Percentiles rank a stretch among this genome's conserved stretches.
Evolutionary conservation across 2,113 vertebrate species (phyloP).

Genomic region (Caranx melampygus): DNA sequence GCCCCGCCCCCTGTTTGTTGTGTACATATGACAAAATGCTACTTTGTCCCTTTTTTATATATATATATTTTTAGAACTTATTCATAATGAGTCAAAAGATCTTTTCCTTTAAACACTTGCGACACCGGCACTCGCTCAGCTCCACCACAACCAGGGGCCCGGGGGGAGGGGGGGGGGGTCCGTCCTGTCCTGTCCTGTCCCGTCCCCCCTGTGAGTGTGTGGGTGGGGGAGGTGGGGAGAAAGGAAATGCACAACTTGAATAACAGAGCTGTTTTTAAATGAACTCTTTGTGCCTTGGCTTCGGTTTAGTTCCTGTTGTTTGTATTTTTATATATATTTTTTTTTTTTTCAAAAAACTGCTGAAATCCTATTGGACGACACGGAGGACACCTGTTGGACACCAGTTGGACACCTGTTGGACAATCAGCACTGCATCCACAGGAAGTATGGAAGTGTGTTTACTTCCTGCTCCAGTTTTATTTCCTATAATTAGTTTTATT

Average conservation of each 20-base stretch:
- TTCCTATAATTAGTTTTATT: constrained; percentile 47
- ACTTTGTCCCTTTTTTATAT: background rate
- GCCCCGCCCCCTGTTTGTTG: constrained; percentile 14
- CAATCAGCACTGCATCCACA: constrained; percentile 59
- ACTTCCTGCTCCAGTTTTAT: constrained; percentile 25
- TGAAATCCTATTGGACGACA: constrained; percentile 25
- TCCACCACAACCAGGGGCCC: background rate
- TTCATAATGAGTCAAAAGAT: constrained; percentile 19
- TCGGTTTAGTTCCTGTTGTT: constrained; percentile 17
- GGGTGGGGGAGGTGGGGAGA: background rate
- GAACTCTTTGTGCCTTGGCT: constrained; percentile 43
- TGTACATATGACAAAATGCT: constrained; percentile 56
- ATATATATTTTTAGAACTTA: constrained; percentile 15
- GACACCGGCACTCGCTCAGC: background rate
- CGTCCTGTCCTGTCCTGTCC: background rate
- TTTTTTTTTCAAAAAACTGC: background rate
- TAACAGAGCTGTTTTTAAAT: constrained; percentile 9
- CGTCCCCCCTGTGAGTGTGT: background rate
- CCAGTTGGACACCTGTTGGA: constrained; percentile 34
- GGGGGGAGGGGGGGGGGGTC: no score
- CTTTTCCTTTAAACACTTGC: constrained; percentile 7
- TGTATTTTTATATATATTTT: constrained; percentile 10
- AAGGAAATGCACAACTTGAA: constrained; percentile 40
- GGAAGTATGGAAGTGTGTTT: constrained; percentile 5
- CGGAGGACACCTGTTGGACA: constrained; percentile 45